Percentiles rank a stretch among this genome's conserved stretches.
Conservation (phyloP, 2,888 invertebrate species). For the Cryptophagus acutangulus region DNA sequence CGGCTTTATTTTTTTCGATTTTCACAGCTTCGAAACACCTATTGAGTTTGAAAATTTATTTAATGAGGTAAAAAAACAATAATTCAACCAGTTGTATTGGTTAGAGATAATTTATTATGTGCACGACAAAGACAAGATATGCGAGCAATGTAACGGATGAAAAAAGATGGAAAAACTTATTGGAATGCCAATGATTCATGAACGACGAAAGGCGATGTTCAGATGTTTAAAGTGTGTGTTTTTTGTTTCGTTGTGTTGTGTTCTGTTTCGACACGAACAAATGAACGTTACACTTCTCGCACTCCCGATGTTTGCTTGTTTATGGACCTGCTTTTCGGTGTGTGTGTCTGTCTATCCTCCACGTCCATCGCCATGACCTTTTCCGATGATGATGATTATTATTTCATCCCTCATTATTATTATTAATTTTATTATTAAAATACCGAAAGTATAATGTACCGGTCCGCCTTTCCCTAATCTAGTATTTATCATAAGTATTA, state of each 20-base stretch:
- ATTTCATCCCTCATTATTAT: no score
- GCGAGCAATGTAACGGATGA: not conserved
- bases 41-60: conserved; percentile 46
- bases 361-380: no score
- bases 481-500: no score
- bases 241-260: conserved; percentile 43
- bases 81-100: conserved; percentile 45
- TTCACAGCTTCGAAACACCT: conserved; percentile 43
- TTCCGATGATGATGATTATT: no score
- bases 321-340: conserved; percentile 34
- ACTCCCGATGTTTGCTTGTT: conserved; percentile 41
- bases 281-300: conserved; percentile 47
- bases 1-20: conserved; percentile 37
- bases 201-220: conserved; percentile 48
- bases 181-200: conserved; percentile 49
- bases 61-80: conserved; percentile 48
- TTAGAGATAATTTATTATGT: conserved; percentile 43
- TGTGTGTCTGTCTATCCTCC: no score
- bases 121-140: conserved; percentile 26
- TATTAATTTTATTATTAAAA: no score
- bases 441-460: no score
- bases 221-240: conserved; percentile 45
- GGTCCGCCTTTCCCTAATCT: no score
- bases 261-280: conserved; percentile 47
- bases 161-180: conserved; percentile 18